These are phyloP conservation scores for Bombus breviceps DNA, from an alignment of 1,140 invertebrate species.

Conservation along the genomic window DNA sequence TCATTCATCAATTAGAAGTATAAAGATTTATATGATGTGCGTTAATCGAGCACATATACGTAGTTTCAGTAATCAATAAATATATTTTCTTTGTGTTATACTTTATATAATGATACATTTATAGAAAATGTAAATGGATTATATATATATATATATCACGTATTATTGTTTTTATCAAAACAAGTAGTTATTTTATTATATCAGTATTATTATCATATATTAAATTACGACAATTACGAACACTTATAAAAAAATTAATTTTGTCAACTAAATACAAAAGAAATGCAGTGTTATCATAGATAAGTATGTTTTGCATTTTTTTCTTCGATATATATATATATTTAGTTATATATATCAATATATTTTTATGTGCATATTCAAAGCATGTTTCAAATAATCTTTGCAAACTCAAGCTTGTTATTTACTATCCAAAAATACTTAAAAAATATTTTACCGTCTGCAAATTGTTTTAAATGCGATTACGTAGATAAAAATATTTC, in stretches of 20 bases:
- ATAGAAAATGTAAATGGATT: background rate
- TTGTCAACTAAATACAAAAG: background rate
- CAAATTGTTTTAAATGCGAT: background rate
- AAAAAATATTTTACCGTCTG: slow-evolving; percentile 10
- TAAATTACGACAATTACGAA: slow-evolving; percentile 12
- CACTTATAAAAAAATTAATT: background rate
- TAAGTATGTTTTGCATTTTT: background rate
- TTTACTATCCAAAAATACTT: background rate
- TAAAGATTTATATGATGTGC: background rate
- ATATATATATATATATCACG: background rate
- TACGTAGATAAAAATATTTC: slow-evolving; percentile 1
- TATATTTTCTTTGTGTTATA: background rate
- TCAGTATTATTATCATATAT: background rate
- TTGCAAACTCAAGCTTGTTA: background rate
- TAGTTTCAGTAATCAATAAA: background rate
- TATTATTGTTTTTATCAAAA: background rate
- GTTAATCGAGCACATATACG: background rate
- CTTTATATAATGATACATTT: background rate
- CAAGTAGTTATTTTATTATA: background rate
- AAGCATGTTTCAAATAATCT: background rate
- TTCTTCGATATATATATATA: background rate
- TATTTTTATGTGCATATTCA: background rate
- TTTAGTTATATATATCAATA: too few relatives aligned
- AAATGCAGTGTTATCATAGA: background rate
- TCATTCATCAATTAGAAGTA: background rate